Conservation (phyloP, 35 echinoderm and acorn worm genomes). For the Acanthaster planci region DNA sequence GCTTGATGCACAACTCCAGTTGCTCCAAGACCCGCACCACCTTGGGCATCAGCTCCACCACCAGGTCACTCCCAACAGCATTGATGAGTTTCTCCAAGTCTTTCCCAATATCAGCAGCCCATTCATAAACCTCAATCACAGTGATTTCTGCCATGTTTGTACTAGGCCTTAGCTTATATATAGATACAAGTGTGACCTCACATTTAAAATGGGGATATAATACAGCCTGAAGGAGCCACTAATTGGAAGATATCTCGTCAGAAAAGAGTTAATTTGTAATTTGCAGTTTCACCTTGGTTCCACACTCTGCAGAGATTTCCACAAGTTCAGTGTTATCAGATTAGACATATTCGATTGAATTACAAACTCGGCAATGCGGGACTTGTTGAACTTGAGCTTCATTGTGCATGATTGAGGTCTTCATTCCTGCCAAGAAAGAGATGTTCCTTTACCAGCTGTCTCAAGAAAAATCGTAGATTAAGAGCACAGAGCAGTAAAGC, state of each 20-base stretch:
- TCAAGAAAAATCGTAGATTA: too few relatives aligned
- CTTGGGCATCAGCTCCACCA: constrained; percentile 27
- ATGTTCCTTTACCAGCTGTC: too few relatives aligned
- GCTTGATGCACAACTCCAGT: constrained; percentile 34
- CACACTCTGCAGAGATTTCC: too few relatives aligned
- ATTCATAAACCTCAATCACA: constrained; percentile 38
- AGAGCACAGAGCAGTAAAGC: too few relatives aligned
- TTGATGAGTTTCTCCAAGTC: constrained; percentile 42
- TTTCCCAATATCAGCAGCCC: constrained; percentile 36
- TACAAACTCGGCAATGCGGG: too few relatives aligned
- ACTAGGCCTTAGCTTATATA: not conserved
- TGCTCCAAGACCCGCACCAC: constrained; percentile 42
- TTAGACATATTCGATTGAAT: too few relatives aligned
- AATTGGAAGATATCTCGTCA: not conserved
- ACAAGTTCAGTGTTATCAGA: too few relatives aligned
- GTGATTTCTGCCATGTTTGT: constrained; percentile 26
- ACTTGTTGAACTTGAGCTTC: too few relatives aligned
- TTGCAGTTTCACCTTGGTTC: too few relatives aligned
- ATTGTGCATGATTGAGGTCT: too few relatives aligned
- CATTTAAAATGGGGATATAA: not conserved
- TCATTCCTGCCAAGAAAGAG: too few relatives aligned
- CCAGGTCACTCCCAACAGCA: constrained; percentile 27
- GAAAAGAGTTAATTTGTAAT: not conserved
- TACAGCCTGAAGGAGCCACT: not conserved
- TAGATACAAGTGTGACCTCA: not conserved